Evolutionary conservation across 2,797 vertebrate species (phyloP).

Genomic region (Clamator glandarius): DNA sequence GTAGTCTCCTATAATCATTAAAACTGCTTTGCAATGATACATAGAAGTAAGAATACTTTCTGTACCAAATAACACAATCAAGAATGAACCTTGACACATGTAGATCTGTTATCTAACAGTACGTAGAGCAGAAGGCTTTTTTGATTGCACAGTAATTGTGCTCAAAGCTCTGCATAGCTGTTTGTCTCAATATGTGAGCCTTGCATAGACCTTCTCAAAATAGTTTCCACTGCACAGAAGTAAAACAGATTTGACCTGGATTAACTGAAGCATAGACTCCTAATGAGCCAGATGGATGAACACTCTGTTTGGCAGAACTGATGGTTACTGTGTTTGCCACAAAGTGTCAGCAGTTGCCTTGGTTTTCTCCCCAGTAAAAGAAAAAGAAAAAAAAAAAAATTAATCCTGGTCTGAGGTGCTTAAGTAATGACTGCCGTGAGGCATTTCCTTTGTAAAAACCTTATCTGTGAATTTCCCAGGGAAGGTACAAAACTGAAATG

Average conservation of each 20-base stretch:
- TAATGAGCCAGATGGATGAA: conserved; percentile 47
- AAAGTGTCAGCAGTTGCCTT: neutral
- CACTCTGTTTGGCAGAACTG: neutral
- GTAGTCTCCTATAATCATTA: neutral
- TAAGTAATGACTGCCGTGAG: neutral
- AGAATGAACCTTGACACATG: neutral
- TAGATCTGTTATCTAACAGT: neutral
- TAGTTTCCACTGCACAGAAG: conserved; percentile 18
- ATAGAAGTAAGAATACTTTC: neutral
- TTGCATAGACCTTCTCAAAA: neutral
- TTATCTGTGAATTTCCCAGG: fast-evolving
- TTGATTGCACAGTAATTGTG: neutral
- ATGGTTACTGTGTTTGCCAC: neutral
- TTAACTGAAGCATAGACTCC: conserved; percentile 18
- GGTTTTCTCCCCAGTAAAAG: neutral
- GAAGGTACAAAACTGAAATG: neutral
- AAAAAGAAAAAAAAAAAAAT: neutral
- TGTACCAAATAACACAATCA: neutral
- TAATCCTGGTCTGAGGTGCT: neutral
- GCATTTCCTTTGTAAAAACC: neutral
- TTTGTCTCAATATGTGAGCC: neutral
- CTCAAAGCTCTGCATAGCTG: neutral
- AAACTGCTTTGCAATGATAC: neutral
- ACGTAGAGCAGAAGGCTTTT: neutral
- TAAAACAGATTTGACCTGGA: conserved; percentile 51